A percentile compares a stretch with the other conserved stretches of the same genome.
These are phyloP conservation scores for Diadumene lineata DNA, from an alignment of 92 coral and sea anemone species.

Conservation along the genomic window DNA sequence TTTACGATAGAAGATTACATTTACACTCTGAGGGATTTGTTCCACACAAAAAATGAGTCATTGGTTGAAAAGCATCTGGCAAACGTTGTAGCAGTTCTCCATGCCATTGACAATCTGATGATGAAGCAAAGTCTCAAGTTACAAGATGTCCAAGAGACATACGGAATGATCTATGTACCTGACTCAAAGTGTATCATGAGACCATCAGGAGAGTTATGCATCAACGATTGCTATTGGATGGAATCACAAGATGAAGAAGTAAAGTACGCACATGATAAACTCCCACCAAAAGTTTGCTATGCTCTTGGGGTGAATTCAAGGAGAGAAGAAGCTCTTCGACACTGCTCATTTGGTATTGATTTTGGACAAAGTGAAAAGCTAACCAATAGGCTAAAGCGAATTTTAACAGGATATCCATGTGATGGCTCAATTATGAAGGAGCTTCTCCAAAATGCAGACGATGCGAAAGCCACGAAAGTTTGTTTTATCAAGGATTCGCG, in stretches of 20 bases:
- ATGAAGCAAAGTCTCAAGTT: not conserved
- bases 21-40: too few relatives aligned
- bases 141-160: not conserved
- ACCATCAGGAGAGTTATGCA: too few relatives aligned
- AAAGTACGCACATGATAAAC: too few relatives aligned
- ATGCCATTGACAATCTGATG: too few relatives aligned
- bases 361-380: slow-evolving; percentile 68
- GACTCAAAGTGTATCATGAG: too few relatives aligned
- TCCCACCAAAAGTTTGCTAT: too few relatives aligned
- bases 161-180: slow-evolving; percentile 50
- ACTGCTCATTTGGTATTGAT: slow-evolving; percentile 22
- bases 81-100: not conserved
- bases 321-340: not conserved
- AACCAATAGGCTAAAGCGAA: slow-evolving; percentile 52
- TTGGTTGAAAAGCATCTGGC: slow-evolving; percentile 13
- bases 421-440: slow-evolving; percentile 67
- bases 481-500: slow-evolving; percentile 74
- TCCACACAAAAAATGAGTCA: not conserved
- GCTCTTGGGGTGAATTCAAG: too few relatives aligned
- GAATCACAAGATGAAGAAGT: too few relatives aligned
- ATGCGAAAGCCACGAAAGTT: slow-evolving; percentile 66
- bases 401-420: slow-evolving; percentile 59
- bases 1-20: too few relatives aligned
- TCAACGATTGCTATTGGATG: too few relatives aligned
- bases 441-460: slow-evolving; percentile 78